Percentiles rank a stretch among this genome's conserved stretches.
phyloP scores from a whole-genome alignment of 2,797 vertebrate species.

The Artibeus lituratus region DNA sequence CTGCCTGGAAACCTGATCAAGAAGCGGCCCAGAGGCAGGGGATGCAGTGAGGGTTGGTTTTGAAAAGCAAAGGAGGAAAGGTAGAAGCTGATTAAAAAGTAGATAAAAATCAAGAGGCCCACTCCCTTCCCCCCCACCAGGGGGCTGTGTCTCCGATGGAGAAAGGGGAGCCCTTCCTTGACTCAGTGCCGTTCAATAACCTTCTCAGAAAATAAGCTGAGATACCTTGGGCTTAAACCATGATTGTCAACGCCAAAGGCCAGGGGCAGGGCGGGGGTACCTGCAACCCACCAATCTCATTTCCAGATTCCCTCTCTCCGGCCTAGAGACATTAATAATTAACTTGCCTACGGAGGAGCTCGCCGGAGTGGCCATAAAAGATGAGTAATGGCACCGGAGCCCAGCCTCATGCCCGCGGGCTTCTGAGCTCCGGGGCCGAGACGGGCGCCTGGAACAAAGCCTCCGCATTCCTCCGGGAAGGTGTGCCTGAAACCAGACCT shows the following conservation, averaged over 20 bases:
- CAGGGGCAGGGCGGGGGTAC: no score
- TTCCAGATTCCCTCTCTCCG: conserved; percentile 50
- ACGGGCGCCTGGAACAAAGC: conserved; percentile 77
- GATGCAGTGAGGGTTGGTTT: not conserved
- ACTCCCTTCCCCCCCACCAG: not conserved
- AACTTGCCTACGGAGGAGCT: conserved; percentile 63
- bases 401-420: conserved; percentile 40
- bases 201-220: conserved; percentile 30
- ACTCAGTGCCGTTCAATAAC: not conserved
- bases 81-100: not conserved
- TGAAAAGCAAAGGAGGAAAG: not conserved
- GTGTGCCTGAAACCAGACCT: conserved; percentile 81
- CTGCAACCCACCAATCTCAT: conserved; percentile 41
- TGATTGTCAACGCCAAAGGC: not conserved
- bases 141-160: not conserved
- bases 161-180: not conserved
- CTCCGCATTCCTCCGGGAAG: conserved; percentile 79
- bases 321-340: conserved; percentile 71
- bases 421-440: conserved; percentile 60
- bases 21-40: not conserved
- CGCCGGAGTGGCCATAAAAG: conserved; percentile 51
- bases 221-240: conserved; percentile 30
- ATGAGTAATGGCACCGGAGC: conserved; percentile 78
- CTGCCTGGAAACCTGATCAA: not conserved
- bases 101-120: not conserved